These are phyloP conservation scores for Leptinotarsa lineolata DNA, from an alignment of 1,140 invertebrate genomes.

Conservation along the genomic window DNA sequence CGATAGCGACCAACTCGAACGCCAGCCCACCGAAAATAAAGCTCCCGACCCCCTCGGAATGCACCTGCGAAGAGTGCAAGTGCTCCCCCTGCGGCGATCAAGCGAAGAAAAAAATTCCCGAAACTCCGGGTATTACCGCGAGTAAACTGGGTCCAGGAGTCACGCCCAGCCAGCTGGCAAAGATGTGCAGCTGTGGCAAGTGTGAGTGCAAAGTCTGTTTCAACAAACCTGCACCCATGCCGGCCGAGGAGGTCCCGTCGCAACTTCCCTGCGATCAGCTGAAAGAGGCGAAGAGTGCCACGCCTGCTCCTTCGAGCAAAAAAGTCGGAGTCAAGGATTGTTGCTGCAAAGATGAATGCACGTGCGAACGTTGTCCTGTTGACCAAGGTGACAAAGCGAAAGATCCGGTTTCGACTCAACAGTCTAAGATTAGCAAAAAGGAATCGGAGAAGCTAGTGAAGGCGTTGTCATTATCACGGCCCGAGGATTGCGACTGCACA, in stretches of 20 bases:
- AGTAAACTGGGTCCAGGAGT: background rate
- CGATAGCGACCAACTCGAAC: conserved; percentile 31
- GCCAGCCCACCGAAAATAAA: background rate
- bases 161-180: conserved; percentile 4
- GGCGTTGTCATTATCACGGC: background rate
- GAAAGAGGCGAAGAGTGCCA: background rate
- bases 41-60: background rate
- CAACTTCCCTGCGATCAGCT: background rate
- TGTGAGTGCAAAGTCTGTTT: conserved; percentile 33
- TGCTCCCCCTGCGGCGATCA: conserved; percentile 18
- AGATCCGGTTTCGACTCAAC: background rate
- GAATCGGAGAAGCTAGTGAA: background rate
- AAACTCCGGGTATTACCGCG: too few relatives aligned
- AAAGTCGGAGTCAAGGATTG: conserved; percentile 1
- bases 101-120: background rate
- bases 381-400: conserved; percentile 20
- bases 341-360: conserved; percentile 27
- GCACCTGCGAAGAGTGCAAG: conserved; percentile 17
- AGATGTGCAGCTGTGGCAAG: conserved; percentile 31
- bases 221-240: background rate
- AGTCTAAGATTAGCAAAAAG: background rate
- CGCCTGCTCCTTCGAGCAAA: background rate
- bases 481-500: conserved; percentile 25
- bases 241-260: background rate
- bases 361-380: conserved; percentile 26